These are phyloP conservation scores for Venturia canescens DNA, from an alignment of 1,140 invertebrate genomes.

Conservation along the genomic window DNA sequence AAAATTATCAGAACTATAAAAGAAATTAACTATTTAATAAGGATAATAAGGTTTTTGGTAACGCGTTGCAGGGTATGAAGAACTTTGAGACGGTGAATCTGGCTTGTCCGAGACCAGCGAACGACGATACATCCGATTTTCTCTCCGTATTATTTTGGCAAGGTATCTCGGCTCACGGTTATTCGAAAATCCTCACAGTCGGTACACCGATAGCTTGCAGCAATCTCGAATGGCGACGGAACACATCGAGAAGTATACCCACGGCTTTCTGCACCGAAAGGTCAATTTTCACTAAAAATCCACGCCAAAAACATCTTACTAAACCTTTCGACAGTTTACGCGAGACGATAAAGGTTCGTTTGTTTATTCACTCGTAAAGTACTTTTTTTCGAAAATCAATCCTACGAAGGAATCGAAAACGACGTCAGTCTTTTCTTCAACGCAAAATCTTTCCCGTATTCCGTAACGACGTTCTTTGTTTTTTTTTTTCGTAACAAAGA, in stretches of 20 bases:
- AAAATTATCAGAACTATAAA: no score
- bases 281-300: conserved; percentile 73
- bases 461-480: no score
- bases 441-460: no score
- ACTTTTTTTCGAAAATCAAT: no score
- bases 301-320: conserved; percentile 66
- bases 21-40: no score
- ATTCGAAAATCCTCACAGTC: conserved; percentile 78
- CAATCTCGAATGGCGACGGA: conserved; percentile 80
- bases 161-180: conserved; percentile 79
- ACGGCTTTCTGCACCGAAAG: conserved; percentile 73
- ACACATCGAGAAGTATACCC: conserved; percentile 67
- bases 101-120: conserved; percentile 61
- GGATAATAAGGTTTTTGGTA: neutral
- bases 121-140: conserved; percentile 69
- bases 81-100: conserved; percentile 72
- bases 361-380: conserved; percentile 14
- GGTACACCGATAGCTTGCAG: conserved; percentile 79
- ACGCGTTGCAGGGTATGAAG: conserved; percentile 67
- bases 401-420: no score
- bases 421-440: no score
- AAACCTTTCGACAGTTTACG: conserved; percentile 61
- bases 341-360: conserved; percentile 41
- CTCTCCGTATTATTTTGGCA: conserved; percentile 82
- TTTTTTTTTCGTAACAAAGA: no score